Evolutionary conservation across 2,113 vertebrate genomes (phyloP).

Genomic region (Odobenus rosmarus): DNA sequence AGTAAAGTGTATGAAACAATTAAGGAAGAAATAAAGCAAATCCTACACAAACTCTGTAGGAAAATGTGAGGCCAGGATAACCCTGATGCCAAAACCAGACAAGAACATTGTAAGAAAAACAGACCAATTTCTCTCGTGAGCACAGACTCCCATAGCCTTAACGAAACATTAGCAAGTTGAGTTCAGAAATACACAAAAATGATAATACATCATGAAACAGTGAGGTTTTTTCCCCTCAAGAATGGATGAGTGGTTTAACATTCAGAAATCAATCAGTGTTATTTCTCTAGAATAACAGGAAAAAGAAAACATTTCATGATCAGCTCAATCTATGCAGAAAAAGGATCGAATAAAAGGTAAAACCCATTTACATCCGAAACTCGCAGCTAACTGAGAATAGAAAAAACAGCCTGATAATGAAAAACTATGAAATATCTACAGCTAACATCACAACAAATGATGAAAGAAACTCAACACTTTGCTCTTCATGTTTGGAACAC

Average conservation of each 20-base stretch:
- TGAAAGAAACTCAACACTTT: background rate
- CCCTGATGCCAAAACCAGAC: background rate
- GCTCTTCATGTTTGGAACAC: background rate
- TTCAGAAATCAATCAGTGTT: background rate
- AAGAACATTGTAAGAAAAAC: background rate
- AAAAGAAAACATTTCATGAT: background rate
- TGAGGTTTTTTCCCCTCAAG: background rate
- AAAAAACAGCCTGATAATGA: background rate
- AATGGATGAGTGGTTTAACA: background rate
- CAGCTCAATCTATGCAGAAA: background rate
- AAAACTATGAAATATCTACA: background rate
- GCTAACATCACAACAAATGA: background rate
- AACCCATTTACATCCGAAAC: background rate
- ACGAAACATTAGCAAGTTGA: background rate
- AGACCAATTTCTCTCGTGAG: background rate
- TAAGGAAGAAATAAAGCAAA: background rate
- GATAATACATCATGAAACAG: background rate
- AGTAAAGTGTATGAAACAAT: background rate
- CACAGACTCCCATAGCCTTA: background rate
- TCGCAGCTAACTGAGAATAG: background rate
- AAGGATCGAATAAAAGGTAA: background rate
- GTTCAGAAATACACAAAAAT: background rate
- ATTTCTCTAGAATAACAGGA: background rate
- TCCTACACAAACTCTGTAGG: background rate
- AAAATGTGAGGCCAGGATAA: background rate